phyloP scores from a whole-genome alignment of 2,797 vertebrate species.

The Strix occidentalis region DNA sequence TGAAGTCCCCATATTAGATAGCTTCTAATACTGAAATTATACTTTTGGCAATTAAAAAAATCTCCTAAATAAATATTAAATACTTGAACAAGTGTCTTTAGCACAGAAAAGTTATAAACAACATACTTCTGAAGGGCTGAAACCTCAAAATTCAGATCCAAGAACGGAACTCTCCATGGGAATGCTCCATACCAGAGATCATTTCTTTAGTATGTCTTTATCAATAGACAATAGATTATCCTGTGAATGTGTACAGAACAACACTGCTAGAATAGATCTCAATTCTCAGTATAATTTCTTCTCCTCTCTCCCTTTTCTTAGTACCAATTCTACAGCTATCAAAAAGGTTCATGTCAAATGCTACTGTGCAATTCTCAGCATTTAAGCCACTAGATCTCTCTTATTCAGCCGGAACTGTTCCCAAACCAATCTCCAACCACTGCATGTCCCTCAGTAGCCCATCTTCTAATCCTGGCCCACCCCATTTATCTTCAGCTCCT shows the following conservation, averaged over 20 bases:
- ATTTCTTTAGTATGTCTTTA: background rate
- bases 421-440: background rate
- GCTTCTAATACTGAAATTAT: background rate
- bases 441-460: background rate
- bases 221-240: background rate
- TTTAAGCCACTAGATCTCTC: background rate
- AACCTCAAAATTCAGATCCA: background rate
- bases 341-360: background rate
- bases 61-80: background rate
- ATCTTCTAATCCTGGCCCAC: background rate
- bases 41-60: background rate
- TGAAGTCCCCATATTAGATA: background rate
- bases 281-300: background rate
- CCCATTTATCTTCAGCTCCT: background rate
- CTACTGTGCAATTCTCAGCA: background rate
- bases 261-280: background rate
- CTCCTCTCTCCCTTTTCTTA: background rate
- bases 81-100: background rate
- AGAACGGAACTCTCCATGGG: background rate
- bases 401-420: background rate
- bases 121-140: background rate
- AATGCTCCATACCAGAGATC: background rate
- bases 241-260: background rate
- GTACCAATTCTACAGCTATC: background rate
- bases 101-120: background rate